A percentile compares a stretch with the other conserved stretches of the same genome.
Conservation (phyloP, 1,140 invertebrate genomes). For the Drosophila cardini region DNA sequence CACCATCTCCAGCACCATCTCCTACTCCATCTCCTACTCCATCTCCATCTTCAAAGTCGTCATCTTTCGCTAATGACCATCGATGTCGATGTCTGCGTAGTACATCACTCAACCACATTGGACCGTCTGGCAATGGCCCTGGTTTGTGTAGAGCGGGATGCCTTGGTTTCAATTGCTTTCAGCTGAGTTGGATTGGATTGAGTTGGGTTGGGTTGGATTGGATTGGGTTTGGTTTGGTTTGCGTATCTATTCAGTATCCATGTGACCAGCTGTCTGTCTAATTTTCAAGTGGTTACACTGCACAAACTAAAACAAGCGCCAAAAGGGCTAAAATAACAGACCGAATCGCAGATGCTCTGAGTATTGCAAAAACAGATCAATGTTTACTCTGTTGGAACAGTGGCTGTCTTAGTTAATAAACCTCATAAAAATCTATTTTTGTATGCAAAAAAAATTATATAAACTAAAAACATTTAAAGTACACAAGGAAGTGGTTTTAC, state of each 20-base stretch:
- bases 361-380: background rate
- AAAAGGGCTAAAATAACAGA: background rate
- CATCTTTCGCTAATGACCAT: constrained; percentile 82
- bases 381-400: background rate
- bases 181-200: constrained; percentile 7
- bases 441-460: too few species aligned
- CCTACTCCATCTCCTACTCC: constrained; percentile 23
- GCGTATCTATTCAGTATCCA: constrained; percentile 33
- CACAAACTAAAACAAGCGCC: constrained; percentile 23
- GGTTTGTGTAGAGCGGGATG: background rate
- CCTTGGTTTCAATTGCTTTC: constrained; percentile 10
- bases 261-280: constrained; percentile 54
- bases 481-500: too few species aligned
- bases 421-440: too few species aligned
- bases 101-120: constrained; percentile 69
- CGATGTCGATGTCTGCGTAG: constrained; percentile 67
- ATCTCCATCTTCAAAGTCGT: constrained; percentile 51
- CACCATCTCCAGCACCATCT: constrained; percentile 13
- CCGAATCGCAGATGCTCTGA: constrained; percentile 22
- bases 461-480: too few species aligned
- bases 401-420: too few species aligned
- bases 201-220: constrained; percentile 2
- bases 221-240: background rate
- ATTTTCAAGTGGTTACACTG: constrained; percentile 66
- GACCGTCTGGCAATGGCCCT: constrained; percentile 17